phyloP scores from a whole-genome alignment of 30 jellyfish, hydroid and myxozoan species.

The Turritopsis dohrnii region DNA sequence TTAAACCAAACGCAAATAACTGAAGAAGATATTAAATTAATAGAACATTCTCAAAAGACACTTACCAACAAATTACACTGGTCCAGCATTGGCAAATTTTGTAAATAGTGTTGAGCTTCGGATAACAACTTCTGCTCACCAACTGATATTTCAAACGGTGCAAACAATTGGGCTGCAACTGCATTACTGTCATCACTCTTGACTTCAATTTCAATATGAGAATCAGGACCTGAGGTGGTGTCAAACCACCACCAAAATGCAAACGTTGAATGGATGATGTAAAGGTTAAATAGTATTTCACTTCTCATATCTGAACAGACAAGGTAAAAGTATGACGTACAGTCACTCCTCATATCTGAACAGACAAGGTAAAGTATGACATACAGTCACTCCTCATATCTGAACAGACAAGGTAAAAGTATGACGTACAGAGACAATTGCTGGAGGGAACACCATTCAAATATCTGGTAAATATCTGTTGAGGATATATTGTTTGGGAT shows the following conservation, averaged over 20 bases:
- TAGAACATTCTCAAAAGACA: neutral
- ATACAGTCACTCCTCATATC: neutral
- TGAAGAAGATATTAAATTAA: neutral
- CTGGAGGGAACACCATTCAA: neutral
- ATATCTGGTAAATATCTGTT: no score
- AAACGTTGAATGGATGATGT: neutral
- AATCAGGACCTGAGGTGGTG: constrained; percentile 17
- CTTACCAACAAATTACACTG: constrained; percentile 82
- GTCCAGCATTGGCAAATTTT: constrained; percentile 74
- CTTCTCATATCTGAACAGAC: neutral
- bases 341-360: neutral
- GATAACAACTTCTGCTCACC: constrained; percentile 61
- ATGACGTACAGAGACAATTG: neutral
- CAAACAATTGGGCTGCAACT: constrained; percentile 46
- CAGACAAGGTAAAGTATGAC: neutral
- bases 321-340: neutral
- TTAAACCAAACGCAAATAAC: neutral
- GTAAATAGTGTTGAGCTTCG: constrained; percentile 79
- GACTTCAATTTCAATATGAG: neutral
- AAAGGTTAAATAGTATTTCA: neutral
- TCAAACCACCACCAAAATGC: constrained; percentile 65
- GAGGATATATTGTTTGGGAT: no score
- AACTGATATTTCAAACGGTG: constrained; percentile 77
- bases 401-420: neutral
- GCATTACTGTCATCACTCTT: constrained; percentile 22